phyloP scores from a whole-genome alignment of 2,113 vertebrate genomes.

The Acinonyx jubatus region DNA sequence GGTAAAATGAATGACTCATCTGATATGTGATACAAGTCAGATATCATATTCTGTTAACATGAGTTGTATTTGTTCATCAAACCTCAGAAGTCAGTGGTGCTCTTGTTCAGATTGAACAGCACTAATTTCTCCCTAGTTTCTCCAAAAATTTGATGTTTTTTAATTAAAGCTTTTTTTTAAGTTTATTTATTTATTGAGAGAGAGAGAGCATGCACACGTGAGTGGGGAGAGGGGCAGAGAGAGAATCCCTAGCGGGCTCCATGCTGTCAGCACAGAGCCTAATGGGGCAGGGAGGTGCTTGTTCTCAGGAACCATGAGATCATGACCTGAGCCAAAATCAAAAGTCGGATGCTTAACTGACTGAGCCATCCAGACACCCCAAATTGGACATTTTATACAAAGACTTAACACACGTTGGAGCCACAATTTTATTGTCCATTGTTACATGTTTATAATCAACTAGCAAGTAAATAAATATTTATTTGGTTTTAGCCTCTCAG shows the following conservation, averaged over 20 bases:
- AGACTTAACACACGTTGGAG: not conserved
- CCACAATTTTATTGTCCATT: not conserved
- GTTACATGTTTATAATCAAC: not conserved
- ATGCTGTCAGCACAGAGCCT: no score
- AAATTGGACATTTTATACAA: constrained; percentile 31
- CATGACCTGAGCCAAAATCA: no score
- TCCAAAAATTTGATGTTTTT: constrained; percentile 41
- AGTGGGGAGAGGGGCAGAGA: no score
- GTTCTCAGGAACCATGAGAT: no score
- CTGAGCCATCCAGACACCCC: no score
- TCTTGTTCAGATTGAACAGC: not conserved
- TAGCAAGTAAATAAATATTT: not conserved
- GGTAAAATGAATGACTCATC: constrained; percentile 33
- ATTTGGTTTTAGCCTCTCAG: not conserved
- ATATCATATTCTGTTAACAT: not conserved
- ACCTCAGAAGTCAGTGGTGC: not conserved
- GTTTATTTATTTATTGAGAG: no score
- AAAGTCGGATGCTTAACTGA: no score
- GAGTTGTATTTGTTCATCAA: not conserved
- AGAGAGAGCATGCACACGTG: no score
- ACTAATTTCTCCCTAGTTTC: constrained; percentile 4
- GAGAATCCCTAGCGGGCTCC: no score
- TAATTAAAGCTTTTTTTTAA: no score
- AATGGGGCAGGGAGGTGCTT: no score
- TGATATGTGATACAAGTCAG: not conserved